These are phyloP conservation scores for Conus betulinus DNA, from an alignment of 1,140 invertebrate species.

Conservation along the genomic window DNA sequence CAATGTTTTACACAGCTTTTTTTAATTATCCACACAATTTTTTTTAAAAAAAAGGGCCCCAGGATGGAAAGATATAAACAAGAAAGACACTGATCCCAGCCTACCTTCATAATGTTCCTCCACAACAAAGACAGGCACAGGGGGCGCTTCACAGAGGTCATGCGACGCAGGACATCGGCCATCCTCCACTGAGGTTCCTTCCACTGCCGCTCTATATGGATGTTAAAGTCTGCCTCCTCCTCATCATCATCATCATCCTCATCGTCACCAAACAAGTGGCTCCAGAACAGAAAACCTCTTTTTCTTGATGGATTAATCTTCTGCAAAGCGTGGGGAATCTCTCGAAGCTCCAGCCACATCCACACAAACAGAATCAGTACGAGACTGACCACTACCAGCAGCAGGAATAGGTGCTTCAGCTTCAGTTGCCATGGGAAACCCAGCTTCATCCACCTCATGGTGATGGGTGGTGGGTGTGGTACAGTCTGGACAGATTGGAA, in stretches of 20 bases:
- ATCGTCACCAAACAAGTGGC: background rate
- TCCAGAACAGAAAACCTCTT: background rate
- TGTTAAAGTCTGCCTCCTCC: background rate
- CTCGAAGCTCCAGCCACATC: background rate
- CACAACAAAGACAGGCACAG: conserved; percentile 43
- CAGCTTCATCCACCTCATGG: background rate
- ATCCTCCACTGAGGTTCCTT: conserved; percentile 6
- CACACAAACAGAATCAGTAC: background rate
- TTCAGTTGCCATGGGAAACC: background rate
- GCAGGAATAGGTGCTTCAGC: background rate
- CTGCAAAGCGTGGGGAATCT: background rate
- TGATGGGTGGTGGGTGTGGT: background rate
- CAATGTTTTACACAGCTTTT: no score
- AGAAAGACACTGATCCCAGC: no score
- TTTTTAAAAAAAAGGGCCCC: no score
- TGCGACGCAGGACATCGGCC: conserved; percentile 4
- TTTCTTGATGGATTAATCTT: background rate
- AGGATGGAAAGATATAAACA: no score
- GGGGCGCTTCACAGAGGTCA: background rate
- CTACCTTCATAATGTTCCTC: conserved; percentile 44
- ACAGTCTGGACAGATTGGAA: no score
- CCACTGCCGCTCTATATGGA: background rate
- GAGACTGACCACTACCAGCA: background rate
- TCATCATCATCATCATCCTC: background rate
- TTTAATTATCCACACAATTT: no score